Evolutionary conservation across 2,888 invertebrate genomes (phyloP).

Genomic region (Drosophila gaucha): DNA sequence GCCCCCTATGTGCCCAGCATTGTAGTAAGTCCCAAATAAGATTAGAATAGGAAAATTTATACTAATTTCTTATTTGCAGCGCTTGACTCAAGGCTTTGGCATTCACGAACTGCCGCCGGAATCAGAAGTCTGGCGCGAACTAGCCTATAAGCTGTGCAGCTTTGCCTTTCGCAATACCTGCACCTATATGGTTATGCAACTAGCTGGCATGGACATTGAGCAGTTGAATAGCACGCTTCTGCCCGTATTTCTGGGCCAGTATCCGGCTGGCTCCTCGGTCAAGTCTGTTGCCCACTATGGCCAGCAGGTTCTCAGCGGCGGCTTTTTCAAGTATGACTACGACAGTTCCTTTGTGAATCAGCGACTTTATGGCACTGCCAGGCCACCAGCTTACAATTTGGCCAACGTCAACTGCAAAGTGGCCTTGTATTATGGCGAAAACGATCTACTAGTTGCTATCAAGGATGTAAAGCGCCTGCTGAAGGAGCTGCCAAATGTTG

Average conservation of each 20-base stretch:
- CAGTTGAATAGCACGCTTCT: slow-evolving; percentile 85
- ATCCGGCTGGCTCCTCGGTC: slow-evolving; percentile 86
- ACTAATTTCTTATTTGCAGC: slow-evolving; percentile 2
- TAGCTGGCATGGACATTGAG: slow-evolving; percentile 84
- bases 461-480: slow-evolving; percentile 65
- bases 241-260: slow-evolving; percentile 87
- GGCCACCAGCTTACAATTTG: slow-evolving; percentile 85
- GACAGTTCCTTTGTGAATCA: slow-evolving; percentile 78
- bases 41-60: no score
- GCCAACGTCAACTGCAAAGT: slow-evolving; percentile 85
- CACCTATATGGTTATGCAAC: slow-evolving; percentile 84
- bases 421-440: slow-evolving; percentile 57
- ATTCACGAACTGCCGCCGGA: slow-evolving; percentile 60
- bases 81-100: slow-evolving; percentile 22
- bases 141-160: slow-evolving; percentile 32
- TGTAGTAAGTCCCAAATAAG: slow-evolving; percentile 30
- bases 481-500: slow-evolving; percentile 66
- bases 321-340: slow-evolving; percentile 86
- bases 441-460: slow-evolving; percentile 85
- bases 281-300: slow-evolving; percentile 86
- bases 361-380: slow-evolving; percentile 22
- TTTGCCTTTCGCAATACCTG: slow-evolving; percentile 58
- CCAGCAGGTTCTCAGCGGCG: slow-evolving; percentile 83
- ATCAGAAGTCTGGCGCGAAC: slow-evolving; percentile 18
- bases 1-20: background rate